Evolutionary conservation across 2,797 vertebrate species (phyloP), one percentile per base, ranked within the genome.

Genomic region (Eupleurogrammus muticus): DNA sequence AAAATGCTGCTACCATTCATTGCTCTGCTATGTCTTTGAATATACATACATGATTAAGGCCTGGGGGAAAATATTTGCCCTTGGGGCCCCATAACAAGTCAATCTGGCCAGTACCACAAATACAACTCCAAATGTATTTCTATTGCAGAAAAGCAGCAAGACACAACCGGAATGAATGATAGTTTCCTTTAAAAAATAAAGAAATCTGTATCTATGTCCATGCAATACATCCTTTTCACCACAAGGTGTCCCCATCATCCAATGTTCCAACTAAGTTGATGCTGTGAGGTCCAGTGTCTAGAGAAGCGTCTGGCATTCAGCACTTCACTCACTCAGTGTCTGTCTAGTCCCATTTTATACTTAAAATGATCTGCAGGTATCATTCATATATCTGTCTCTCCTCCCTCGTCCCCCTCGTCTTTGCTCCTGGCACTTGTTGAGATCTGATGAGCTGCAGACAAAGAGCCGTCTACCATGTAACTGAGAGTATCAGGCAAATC

Each of bases 231-330:
- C 21, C 17, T 9, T 32, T 35, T 79, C 34, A 62, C 91, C 94
- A 92, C 91, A 83, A 89, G 92, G 62, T 92, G 94, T 89, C 92
- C 77, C 77, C 74, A 51, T 91, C 57, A 20, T 58, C 70, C 69
- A 84, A 24, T 70, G 35, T 38, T 81, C 19, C 23, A 21, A 34
- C 72, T 38, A 10, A 21, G 9, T 9, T 17, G 71, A 77, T 11
- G 24, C 57, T 69, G 46, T 14, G 34, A 61, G n/a, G 57, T 49
- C 59, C 59, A 56, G n/a, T 73, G 52, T 74, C 19, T 62, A 28
- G n/a, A 70, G 46, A 57, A 44, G 52, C 48, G 50, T 56, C 56
- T 67, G 53, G 60, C 24, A 35, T 14, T 14, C 57, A 61, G 24
- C 48, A 42, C 44, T 63, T 58, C 24, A 69, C 57, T 73, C 24